These are phyloP conservation scores for Acrocephalus scirpaceus DNA, from an alignment of 2,797 vertebrate genomes.

Conservation along the genomic window DNA sequence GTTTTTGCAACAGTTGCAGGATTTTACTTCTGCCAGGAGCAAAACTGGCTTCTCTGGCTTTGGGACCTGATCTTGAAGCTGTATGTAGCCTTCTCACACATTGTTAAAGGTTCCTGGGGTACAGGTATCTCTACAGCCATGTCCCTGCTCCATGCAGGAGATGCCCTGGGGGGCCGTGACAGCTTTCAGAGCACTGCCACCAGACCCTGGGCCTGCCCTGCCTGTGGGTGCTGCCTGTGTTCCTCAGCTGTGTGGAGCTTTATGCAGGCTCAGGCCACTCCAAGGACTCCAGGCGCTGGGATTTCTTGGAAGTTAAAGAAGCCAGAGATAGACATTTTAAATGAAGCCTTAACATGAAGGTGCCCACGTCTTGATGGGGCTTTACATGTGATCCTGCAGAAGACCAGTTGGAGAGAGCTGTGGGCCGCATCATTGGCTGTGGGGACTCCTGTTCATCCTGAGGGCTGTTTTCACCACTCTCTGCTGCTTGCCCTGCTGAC, in stretches of 20 bases:
- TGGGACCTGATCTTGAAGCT: neutral
- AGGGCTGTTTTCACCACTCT: neutral
- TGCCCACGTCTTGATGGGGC: neutral
- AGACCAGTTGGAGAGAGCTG: neutral
- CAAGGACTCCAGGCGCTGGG: neutral
- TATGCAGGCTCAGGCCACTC: neutral
- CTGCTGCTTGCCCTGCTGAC: neutral
- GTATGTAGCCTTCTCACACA: rapidly evolving
- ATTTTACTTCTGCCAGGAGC: neutral
- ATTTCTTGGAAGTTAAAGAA: neutral
- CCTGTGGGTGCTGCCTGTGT: neutral
- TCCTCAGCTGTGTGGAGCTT: neutral
- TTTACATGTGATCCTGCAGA: neutral
- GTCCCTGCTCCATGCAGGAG: neutral
- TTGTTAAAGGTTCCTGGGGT: neutral
- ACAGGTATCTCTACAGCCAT: neutral
- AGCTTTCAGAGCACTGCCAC: neutral
- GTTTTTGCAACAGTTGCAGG: neutral
- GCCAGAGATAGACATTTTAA: neutral
- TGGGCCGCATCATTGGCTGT: neutral
- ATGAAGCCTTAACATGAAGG: neutral
- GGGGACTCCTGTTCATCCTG: neutral
- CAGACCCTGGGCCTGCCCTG: neutral
- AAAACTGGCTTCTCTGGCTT: neutral
- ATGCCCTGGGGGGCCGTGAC: neutral